These are phyloP conservation scores for Pholis gunnellus DNA, from an alignment of 2,113 vertebrate species.

Conservation along the genomic window DNA sequence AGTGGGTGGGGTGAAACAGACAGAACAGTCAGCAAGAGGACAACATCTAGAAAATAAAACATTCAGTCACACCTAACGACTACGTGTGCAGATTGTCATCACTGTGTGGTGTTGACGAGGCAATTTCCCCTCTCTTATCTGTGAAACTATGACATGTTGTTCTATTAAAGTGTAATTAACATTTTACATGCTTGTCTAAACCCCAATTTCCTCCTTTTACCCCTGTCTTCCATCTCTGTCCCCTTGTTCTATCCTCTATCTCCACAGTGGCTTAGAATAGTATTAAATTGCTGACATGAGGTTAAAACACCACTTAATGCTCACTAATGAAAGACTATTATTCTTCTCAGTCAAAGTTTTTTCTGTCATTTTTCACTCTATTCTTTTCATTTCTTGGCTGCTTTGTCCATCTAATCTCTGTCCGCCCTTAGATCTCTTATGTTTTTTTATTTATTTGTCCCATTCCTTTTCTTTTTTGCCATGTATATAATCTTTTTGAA, in stretches of 20 bases:
- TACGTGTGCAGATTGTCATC: constrained; percentile 12
- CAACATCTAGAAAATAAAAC: constrained; percentile 6
- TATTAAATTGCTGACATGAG: constrained; percentile 23
- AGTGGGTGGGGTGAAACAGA: too few species aligned
- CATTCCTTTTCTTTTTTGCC: neutral
- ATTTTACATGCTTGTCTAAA: constrained; percentile 17
- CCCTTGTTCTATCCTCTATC: neutral
- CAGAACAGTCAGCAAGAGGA: too few species aligned
- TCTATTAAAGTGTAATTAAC: constrained; percentile 45
- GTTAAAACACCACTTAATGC: constrained; percentile 43
- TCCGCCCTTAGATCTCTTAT: neutral
- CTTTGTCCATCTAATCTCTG: neutral
- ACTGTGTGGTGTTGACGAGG: constrained; percentile 14
- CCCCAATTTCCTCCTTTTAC: constrained; percentile 9
- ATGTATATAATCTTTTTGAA: neutral
- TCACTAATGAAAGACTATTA: constrained; percentile 30
- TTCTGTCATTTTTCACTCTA: neutral
- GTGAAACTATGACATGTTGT: constrained; percentile 21
- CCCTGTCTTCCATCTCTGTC: neutral
- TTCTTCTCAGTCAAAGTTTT: neutral
- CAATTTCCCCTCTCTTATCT: constrained; percentile 22
- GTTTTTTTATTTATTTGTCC: neutral
- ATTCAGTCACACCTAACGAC: constrained; percentile 10
- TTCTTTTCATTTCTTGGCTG: neutral
- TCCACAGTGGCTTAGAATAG: neutral